phyloP scores from a whole-genome alignment of 2,888 invertebrate species.

The Eilema depressum region DNA sequence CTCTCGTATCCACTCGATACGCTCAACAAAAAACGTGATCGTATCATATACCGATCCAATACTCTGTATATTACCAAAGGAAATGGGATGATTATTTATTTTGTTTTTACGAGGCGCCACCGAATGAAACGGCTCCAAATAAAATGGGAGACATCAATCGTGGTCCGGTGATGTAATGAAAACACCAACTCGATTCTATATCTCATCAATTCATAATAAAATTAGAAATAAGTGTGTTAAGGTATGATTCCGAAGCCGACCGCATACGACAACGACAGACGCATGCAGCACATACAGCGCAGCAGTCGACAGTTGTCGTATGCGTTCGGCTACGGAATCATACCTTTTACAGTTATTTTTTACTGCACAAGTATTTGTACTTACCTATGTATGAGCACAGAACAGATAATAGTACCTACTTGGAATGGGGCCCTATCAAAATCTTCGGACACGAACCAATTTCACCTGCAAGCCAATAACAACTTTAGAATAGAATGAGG shows the following conservation, averaged over 20 bases:
- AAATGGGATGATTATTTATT: conserved; percentile 26
- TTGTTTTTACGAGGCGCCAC: conserved; percentile 26
- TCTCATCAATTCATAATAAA: neutral
- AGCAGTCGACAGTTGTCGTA: no score
- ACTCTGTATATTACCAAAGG: conserved; percentile 18
- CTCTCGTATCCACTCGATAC: neutral
- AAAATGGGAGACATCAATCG: conserved; percentile 26
- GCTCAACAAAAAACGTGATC: conserved; percentile 3
- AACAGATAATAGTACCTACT: no score
- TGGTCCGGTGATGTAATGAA: conserved; percentile 17
- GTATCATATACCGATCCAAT: conserved; percentile 17
- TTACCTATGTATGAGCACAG: no score
- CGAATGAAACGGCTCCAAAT: conserved; percentile 12
- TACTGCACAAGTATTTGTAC: no score
- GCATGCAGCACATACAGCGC: no score
- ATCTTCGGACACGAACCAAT: neutral
- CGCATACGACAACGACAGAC: no score
- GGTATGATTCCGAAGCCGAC: no score
- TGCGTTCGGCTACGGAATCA: no score
- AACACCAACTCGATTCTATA: conserved; percentile 18
- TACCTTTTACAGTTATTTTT: no score
- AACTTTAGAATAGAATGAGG: no score
- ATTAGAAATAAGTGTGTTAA: neutral
- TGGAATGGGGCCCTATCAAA: neutral
- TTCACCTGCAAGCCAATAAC: neutral